Conservation (phyloP, 2,888 invertebrate species). For the Cheilosia scutellata region DNA sequence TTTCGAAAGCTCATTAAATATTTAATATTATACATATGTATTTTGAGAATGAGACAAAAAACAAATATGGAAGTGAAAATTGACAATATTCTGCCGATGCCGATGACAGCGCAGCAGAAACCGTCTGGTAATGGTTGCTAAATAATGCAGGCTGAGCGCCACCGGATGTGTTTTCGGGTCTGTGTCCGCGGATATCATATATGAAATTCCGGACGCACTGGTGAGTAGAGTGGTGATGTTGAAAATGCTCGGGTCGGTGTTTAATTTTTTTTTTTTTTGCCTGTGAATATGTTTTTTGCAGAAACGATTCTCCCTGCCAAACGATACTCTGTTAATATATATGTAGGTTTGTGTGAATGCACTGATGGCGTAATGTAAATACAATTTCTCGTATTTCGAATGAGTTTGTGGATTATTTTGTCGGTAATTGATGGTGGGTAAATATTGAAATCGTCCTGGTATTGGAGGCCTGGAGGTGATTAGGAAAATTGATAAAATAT, state of each 20-base stretch:
- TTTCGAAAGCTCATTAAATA: slow-evolving; percentile 54
- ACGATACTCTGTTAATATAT: slow-evolving; percentile 25
- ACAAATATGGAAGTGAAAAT: slow-evolving; percentile 12
- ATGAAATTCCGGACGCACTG: slow-evolving; percentile 6
- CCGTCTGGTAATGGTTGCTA: slow-evolving; percentile 9
- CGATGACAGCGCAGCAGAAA: not conserved
- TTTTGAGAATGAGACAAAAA: slow-evolving; percentile 1
- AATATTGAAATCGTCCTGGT: slow-evolving; percentile 12
- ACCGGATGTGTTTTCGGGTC: slow-evolving; percentile 25
- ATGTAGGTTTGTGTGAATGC: slow-evolving; percentile 28
- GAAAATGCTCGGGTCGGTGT: slow-evolving; percentile 1
- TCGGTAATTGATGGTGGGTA: slow-evolving; percentile 34
- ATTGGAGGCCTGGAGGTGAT: not conserved
- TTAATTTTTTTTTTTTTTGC: not conserved
- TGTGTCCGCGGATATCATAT: not conserved
- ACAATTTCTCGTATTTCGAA: slow-evolving; percentile 15
- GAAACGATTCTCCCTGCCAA: slow-evolving; percentile 4
- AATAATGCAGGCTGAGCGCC: slow-evolving; percentile 21
- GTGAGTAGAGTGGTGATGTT: no score
- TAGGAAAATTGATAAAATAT: not conserved
- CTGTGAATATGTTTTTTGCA: not conserved
- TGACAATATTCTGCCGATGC: not conserved
- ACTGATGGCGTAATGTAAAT: slow-evolving; percentile 48
- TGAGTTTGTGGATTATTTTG: slow-evolving; percentile 19
- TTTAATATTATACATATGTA: slow-evolving; percentile 17